Evolutionary conservation across 2,888 invertebrate species (phyloP).

Genomic region (Desoria tigrina): DNA sequence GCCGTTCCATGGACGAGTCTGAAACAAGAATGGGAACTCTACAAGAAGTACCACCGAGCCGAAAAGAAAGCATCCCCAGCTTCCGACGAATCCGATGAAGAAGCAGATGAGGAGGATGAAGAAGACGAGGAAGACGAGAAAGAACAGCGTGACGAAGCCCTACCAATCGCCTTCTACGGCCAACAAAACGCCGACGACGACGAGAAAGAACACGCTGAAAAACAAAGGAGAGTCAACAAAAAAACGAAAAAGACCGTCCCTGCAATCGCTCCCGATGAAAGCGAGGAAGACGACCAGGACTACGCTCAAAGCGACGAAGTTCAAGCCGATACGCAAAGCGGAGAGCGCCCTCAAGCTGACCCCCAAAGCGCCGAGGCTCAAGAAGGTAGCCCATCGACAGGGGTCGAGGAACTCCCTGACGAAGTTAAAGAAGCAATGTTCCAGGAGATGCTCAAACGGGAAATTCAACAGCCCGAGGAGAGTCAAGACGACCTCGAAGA

Average conservation of each 20-base stretch:
- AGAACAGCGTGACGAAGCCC: constrained; percentile 12
- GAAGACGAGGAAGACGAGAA: constrained; percentile 27
- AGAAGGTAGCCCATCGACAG: too few relatives aligned
- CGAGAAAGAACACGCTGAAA: constrained; percentile 28
- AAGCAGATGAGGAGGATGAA: constrained; percentile 20
- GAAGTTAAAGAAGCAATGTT: not conserved
- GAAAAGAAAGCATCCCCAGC: constrained; percentile 8
- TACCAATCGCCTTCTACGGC: constrained; percentile 32
- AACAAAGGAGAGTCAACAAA: constrained; percentile 22
- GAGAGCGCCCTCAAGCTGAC: constrained; percentile 15
- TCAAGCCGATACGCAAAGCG: not conserved
- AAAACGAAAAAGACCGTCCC: constrained; percentile 22
- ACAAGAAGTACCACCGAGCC: constrained; percentile 29
- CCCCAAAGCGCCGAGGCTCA: too few relatives aligned
- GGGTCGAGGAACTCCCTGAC: not conserved
- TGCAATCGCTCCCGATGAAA: constrained; percentile 8
- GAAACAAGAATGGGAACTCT: constrained; percentile 40
- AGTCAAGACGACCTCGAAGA: constrained; percentile 22
- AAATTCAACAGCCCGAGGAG: not conserved
- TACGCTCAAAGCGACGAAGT: too few relatives aligned
- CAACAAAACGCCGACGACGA: constrained; percentile 39
- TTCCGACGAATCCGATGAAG: not conserved
- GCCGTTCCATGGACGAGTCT: constrained; percentile 38
- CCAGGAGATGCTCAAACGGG: not conserved
- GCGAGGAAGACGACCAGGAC: constrained; percentile 21